Percentiles rank a stretch among this genome's conserved stretches.
phyloP scores from a whole-genome alignment of 2,113 vertebrate species.

The Girardinichthys multiradiatus region DNA sequence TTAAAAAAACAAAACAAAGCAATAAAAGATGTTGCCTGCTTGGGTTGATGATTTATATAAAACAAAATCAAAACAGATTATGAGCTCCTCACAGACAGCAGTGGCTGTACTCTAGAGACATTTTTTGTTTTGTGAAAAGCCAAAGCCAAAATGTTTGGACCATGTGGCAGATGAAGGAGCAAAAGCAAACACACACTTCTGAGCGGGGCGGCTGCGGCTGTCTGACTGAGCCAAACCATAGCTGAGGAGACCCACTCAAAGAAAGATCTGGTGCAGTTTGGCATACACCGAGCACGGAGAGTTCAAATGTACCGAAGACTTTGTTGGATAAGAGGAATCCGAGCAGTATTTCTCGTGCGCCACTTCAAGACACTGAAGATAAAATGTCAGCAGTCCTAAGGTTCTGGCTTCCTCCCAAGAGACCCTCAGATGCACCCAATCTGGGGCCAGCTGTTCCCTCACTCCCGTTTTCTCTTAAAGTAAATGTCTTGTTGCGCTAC shows the following conservation, averaged over 20 bases:
- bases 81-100: conserved; percentile 33
- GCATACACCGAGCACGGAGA: conserved; percentile 31
- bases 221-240: conserved; percentile 59
- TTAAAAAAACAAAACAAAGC: conserved; percentile 15
- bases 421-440: conserved; percentile 22
- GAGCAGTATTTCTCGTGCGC: conserved; percentile 33
- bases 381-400: conserved; percentile 38
- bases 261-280: conserved; percentile 47
- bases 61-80: conserved; percentile 32
- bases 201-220: conserved; percentile 21
- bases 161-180: conserved; percentile 55
- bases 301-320: conserved; percentile 47
- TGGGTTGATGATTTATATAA: conserved; percentile 39
- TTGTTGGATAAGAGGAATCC: conserved; percentile 30
- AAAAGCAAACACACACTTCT: conserved; percentile 41
- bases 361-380: conserved; percentile 46
- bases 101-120: conserved; percentile 31
- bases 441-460: conserved; percentile 52
- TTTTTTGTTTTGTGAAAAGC: conserved; percentile 51
- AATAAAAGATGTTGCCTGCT: conserved; percentile 29
- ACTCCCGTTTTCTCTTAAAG: conserved; percentile 21
- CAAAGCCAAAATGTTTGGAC: conserved; percentile 48
- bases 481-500: conserved; percentile 52
- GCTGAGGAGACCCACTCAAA: conserved; percentile 56
- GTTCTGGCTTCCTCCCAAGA: conserved; percentile 6